Base-by-base conservation (phyloP, 1,140 invertebrate genomes). In the Drosophila persimilis region DNA sequence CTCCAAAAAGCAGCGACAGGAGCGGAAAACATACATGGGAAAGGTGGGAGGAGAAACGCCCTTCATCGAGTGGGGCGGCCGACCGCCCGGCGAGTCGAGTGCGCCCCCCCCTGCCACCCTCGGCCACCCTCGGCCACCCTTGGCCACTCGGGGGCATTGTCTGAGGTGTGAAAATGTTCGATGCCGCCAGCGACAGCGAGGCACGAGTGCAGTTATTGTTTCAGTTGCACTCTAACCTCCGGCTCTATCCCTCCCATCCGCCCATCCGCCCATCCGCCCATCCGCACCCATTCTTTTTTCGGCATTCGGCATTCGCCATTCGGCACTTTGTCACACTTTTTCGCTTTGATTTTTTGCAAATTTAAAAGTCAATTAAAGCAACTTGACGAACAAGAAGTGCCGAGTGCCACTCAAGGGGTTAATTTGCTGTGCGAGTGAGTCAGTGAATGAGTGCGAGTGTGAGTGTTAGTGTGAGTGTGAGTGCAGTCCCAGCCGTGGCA, bases 341-440 rank as follows among this genome's bases (percentile, higher is more conserved):
- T 75, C 63, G 74, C 83, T 86, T 88, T 86, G 81, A 86, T 86
- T 78, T 88, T 86, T 74, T 80, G 62, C 59, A 59, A 85, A 81
- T 86, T 88, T 86, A 83, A 86, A 86, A 86, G 83, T 86, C 83
- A 86, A 86, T 86, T 86, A 86, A 86, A 86, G 77, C 83, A 78
- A 86, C 81, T 86, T 86, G 81, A 86, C 74, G 75, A 73, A 56
- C 80, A 74, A 61, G 78, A 61, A 76, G 51, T 70, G 66, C 70
- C 66, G 75, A 86, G 83, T 86, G 78, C 58, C 83, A 86, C 83
- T 86, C 63, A 88, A 88, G 83, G 80, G 83, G 83, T 86, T 86
- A 88, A 86, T 86, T 88, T 86, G 58, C 73, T 59, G 35, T 54
- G 54, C 15, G 41, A 24, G 41, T 50, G 58, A 43, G 65, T 53